Evolutionary conservation across 1,140 invertebrate genomes (phyloP), one percentile per base, ranked within the genome.

Genomic region (Apolygus lucorum): DNA sequence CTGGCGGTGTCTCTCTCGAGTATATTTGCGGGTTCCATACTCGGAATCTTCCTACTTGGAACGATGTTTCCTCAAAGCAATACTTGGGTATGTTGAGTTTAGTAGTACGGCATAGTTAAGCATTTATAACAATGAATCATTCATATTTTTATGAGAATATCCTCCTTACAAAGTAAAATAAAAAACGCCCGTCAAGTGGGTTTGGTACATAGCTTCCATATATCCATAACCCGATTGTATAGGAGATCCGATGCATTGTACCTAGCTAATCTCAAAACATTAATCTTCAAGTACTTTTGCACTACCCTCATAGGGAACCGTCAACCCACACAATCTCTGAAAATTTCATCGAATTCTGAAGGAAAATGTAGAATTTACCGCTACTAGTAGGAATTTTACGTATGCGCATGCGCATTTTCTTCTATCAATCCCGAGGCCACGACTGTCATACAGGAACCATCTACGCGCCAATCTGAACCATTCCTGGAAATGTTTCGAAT

Each of bases 31-130:
- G 91, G 91, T 2, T 89, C 91, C 21, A 87, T 91, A 0, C 88
- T 93, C 70, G 92, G 92, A 1, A 82, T 94, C 17, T 96, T 95
- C 77, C 88, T 88, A 0, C 79, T 95, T 13, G 93, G 92, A 70
- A 91, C 95, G 85, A 81, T 90, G 52, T 84, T 91, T 74, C 92
- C 91, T 22, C 92, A 89, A 87, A 85, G 89, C 25, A 93, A 92
- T 75, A 83, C 83, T 1, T 73, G 78, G 63, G 74, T 76, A 17
- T 11, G 34, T 49, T 11, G 17, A 49, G 34, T 49, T 17, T 49
- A 11, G 17, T 17, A 49, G 8, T 49, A 11, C 8, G 34, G 8
- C 17, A 17, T 49, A 49, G 17, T 49, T 49, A 11, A 49, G 34
- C 34, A 49, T 49, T 49, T 49, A 8, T 17, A 49, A 8, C 17